Evolutionary conservation across 2,888 invertebrate genomes (phyloP), one percentile per base, ranked within the genome.

Genomic region (Helobdella robusta): DNA sequence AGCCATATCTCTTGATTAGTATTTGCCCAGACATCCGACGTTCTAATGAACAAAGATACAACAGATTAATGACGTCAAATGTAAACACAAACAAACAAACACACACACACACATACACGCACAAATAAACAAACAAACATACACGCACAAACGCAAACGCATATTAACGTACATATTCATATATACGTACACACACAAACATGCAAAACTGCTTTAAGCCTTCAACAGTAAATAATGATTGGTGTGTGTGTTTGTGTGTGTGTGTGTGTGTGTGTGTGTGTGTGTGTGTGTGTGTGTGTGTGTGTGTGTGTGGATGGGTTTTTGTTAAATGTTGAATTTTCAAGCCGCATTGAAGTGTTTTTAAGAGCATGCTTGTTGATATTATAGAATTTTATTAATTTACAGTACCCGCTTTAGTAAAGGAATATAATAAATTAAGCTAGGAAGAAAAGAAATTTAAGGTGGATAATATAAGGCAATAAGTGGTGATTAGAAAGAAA

Each of bases 201-300:
- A n/a, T n/a, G n/a, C n/a, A n/a, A n/a, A n/a, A n/a, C n/a, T n/a
- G n/a, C n/a, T n/a, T n/a, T n/a, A n/a, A n/a, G n/a, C n/a, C n/a
- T n/a, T n/a, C n/a, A n/a, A n/a, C n/a, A n/a, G n/a, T n/a, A n/a
- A n/a, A n/a, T n/a, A n/a, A n/a, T n/a, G n/a, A 40, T 40, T 15
- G 11, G n/a, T 40, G 44, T 40, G n/a, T 40, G n/a, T 40, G n/a
- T 40, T 11, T 40, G n/a, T 40, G n/a, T 40, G n/a, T 40, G 44
- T 40, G n/a, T 40, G n/a, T 40, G n/a, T 40, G 44, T 40, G n/a
- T 40, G 44, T 40, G 44, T n/a, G 44, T 40, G n/a, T 40, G 44
- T 40, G n/a, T 40, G 44, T 40, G 44, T 40, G 44, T 40, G n/a
- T 40, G 44, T 40, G n/a, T 40, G 44, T 40, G n/a, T 40, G 44